These are phyloP conservation scores for Odocoileus hemionus DNA, from an alignment of 2,113 vertebrate species.

Conservation along the genomic window DNA sequence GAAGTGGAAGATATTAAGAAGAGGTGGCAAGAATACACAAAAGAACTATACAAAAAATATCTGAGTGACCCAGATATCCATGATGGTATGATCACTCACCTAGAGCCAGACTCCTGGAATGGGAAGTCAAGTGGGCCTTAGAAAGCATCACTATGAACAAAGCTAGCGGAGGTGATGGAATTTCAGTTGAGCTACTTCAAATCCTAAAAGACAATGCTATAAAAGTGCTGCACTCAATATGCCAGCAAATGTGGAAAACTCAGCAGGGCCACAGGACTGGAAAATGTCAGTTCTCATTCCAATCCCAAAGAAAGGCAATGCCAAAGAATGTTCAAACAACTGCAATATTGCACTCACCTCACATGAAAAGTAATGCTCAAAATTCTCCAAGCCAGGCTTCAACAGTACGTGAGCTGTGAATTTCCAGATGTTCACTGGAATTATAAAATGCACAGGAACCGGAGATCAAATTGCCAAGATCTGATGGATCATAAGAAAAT, in stretches of 20 bases:
- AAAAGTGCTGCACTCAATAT: neutral
- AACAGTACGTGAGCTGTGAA: neutral
- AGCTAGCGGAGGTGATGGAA: neutral
- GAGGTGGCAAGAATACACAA: neutral
- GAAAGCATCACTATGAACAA: neutral
- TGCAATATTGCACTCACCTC: neutral
- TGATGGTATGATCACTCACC: neutral
- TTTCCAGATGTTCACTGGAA: neutral
- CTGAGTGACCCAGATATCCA: neutral
- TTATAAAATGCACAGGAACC: neutral
- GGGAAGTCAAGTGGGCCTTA: neutral
- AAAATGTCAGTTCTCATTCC: neutral
- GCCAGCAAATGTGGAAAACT: neutral
- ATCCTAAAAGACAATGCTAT: neutral
- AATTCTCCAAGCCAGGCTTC: neutral
- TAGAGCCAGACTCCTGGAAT: neutral
- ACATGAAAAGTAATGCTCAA: neutral
- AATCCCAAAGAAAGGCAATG: neutral
- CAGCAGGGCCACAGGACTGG: neutral
- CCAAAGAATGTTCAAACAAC: neutral
- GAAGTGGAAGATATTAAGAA: neutral
- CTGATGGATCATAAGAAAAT: neutral
- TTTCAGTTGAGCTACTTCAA: neutral
- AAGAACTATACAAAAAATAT: neutral
- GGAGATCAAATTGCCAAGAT: neutral